These are phyloP conservation scores for Folsomia manolachei DNA, from an alignment of 2,888 invertebrate species.

Conservation along the genomic window DNA sequence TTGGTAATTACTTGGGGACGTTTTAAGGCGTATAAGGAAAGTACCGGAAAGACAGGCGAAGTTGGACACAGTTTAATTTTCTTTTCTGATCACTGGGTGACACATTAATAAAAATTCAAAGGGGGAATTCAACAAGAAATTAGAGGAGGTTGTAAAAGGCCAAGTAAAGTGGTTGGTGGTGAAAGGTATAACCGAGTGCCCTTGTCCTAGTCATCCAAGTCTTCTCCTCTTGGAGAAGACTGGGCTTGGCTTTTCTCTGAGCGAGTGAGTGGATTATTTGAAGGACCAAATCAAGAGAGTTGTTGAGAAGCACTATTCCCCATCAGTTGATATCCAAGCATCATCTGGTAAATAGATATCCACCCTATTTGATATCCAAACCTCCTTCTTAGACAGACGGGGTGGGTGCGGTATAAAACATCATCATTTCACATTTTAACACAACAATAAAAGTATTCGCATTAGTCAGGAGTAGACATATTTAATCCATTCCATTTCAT, in stretches of 20 bases:
- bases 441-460: background rate
- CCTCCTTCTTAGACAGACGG: background rate
- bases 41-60: too few species aligned
- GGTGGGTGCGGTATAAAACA: too few species aligned
- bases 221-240: background rate
- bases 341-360: too few species aligned
- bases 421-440: background rate
- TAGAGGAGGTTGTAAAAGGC: background rate
- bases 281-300: constrained; percentile 50
- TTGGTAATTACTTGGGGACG: too few species aligned
- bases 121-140: background rate
- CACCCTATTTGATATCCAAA: background rate
- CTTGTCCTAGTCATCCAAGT: constrained; percentile 1
- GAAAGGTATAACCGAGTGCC: constrained; percentile 3
- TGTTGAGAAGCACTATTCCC: constrained; percentile 34
- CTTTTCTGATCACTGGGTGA: too few species aligned
- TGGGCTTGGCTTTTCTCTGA: background rate
- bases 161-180: background rate
- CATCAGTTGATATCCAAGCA: background rate
- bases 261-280: constrained; percentile 46
- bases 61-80: too few species aligned
- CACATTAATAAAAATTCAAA: background rate
- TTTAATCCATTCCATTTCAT: too few species aligned
- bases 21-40: too few species aligned
- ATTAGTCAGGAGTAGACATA: too few species aligned